phyloP scores from a whole-genome alignment of 2,797 vertebrate species.

The Syncerus caffer region DNA sequence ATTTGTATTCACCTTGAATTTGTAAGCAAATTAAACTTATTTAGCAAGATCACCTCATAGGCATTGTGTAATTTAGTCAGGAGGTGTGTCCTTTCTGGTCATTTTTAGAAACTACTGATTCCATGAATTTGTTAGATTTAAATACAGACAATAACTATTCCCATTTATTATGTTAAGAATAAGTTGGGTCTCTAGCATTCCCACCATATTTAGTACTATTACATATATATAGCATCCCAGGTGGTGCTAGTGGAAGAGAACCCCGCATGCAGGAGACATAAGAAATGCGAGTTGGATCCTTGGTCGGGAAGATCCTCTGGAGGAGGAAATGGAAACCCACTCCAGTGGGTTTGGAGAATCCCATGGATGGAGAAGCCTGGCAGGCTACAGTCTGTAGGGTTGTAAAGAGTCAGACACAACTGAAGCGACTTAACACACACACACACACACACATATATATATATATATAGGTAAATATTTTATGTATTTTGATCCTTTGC shows the following conservation, averaged over 20 bases:
- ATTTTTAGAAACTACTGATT: neutral
- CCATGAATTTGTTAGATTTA: neutral
- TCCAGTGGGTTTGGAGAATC: neutral
- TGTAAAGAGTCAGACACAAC: neutral
- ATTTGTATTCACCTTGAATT: neutral
- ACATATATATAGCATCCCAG: neutral
- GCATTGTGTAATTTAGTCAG: neutral
- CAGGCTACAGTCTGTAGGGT: neutral
- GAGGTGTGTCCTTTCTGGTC: neutral
- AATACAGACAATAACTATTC: neutral
- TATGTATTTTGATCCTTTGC: neutral
- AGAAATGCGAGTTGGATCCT: neutral
- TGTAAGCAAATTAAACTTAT: neutral
- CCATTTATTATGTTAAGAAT: neutral
- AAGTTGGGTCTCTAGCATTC: neutral
- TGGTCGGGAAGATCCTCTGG: neutral
- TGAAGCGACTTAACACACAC: neutral
- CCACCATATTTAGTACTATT: neutral
- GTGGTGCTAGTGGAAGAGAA: neutral
- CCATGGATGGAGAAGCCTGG: neutral
- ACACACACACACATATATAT: no score
- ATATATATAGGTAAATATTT: neutral
- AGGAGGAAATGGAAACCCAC: neutral
- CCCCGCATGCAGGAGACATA: neutral
- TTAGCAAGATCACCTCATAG: neutral